These are phyloP conservation scores for Tachysurus fulvidraco DNA, from an alignment of 2,113 vertebrate genomes.

Conservation along the genomic window DNA sequence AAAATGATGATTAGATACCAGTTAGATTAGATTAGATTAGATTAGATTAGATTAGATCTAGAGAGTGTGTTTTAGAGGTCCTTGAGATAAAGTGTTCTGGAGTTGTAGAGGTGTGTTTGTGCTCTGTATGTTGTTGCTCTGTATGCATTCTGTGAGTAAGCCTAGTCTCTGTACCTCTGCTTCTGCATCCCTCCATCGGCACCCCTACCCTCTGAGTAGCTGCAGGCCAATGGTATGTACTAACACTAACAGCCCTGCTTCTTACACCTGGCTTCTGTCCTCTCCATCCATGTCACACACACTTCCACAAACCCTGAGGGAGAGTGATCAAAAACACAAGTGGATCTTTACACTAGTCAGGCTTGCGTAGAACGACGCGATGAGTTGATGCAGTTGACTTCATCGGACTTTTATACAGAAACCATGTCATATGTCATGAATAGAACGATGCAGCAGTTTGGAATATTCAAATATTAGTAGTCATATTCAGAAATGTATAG, in stretches of 20 bases:
- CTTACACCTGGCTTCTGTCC: slow-evolving; percentile 57
- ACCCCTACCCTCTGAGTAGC: slow-evolving; percentile 89
- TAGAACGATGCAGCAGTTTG: neutral
- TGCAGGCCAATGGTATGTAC: slow-evolving; percentile 94
- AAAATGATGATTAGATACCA: neutral
- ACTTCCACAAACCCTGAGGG: slow-evolving; percentile 56
- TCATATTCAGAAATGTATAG: neutral
- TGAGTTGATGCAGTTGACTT: neutral
- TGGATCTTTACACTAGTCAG: neutral
- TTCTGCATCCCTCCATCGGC: slow-evolving; percentile 78
- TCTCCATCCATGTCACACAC: slow-evolving; percentile 54
- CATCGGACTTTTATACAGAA: neutral
- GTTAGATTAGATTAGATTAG: neutral
- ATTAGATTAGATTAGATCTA: neutral
- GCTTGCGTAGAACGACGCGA: neutral
- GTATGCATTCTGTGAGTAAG: slow-evolving; percentile 90
- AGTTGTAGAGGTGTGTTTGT: slow-evolving; percentile 19
- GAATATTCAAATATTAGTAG: neutral
- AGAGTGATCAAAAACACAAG: slow-evolving; percentile 71
- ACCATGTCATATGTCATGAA: neutral
- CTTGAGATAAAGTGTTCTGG: slow-evolving; percentile 26
- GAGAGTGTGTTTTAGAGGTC: neutral
- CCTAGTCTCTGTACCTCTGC: slow-evolving; percentile 92
- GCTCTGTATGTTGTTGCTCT: slow-evolving; percentile 52
- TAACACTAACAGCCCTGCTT: slow-evolving; percentile 75